These are phyloP conservation scores for Calcarius ornatus DNA, from an alignment of 2,113 vertebrate species.

Conservation along the genomic window DNA sequence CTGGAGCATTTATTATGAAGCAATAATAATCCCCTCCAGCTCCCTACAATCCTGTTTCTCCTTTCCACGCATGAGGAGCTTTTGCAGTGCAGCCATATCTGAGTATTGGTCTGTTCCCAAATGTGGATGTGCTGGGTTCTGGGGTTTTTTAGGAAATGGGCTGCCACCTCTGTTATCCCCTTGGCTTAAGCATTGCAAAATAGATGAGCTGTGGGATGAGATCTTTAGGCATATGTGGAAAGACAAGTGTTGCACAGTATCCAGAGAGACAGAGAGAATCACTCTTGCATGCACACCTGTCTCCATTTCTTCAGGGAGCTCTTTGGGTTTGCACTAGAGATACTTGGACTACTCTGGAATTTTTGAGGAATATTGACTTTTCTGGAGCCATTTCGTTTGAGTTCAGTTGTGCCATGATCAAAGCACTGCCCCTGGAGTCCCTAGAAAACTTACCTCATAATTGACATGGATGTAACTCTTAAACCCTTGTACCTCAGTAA, in stretches of 20 bases:
- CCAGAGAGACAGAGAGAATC: not conserved
- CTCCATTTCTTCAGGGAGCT: not conserved
- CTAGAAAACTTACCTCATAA: not conserved
- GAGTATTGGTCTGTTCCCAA: not conserved
- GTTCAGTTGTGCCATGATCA: not conserved
- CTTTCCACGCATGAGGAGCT: not conserved
- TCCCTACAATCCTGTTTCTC: not conserved
- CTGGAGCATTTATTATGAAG: not conserved
- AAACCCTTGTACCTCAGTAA: not conserved
- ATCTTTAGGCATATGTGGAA: not conserved
- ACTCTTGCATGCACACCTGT: not conserved
- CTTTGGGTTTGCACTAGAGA: not conserved
- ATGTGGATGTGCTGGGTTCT: not conserved
- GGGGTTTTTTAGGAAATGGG: not conserved
- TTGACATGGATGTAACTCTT: not conserved
- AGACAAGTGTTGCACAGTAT: accelerated
- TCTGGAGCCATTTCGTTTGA: not conserved
- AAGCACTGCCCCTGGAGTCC: not conserved
- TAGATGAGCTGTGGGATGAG: accelerated
- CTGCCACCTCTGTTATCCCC: not conserved
- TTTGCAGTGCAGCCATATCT: not conserved
- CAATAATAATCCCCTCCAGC: not conserved
- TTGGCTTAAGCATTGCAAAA: not conserved
- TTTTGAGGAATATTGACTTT: not conserved
- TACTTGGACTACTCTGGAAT: not conserved